phyloP scores from a whole-genome alignment of 2,113 vertebrate genomes.

The Pycnonotus jocosus region DNA sequence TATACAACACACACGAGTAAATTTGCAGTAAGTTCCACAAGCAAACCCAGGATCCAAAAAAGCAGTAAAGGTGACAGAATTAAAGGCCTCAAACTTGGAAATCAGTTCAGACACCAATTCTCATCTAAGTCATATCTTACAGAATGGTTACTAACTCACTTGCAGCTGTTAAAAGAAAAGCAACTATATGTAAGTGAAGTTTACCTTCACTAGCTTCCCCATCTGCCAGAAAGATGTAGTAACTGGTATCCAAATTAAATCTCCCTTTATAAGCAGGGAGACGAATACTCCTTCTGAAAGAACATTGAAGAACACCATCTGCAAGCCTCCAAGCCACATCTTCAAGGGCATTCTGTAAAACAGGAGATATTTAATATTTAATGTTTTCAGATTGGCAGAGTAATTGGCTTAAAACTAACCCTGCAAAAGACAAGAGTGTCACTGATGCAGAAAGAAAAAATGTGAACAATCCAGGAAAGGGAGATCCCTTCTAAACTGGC shows the following conservation, averaged over 20 bases:
- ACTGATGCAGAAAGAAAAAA: background rate
- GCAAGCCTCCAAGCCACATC: conserved; percentile 75
- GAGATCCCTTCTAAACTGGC: background rate
- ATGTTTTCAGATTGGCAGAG: background rate
- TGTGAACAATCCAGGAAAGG: rapidly evolving
- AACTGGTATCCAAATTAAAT: conserved; percentile 75
- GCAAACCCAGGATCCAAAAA: background rate
- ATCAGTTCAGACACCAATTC: background rate
- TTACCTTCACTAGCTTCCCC: conserved; percentile 75
- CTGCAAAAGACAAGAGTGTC: background rate
- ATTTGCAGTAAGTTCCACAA: background rate
- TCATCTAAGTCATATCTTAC: background rate
- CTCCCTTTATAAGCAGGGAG: conserved; percentile 62
- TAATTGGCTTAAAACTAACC: background rate
- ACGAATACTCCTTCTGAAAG: conserved; percentile 75
- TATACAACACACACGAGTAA: background rate
- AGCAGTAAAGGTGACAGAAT: background rate
- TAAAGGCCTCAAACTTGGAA: background rate
- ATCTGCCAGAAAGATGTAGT: conserved; percentile 84
- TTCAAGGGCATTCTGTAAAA: conserved; percentile 72
- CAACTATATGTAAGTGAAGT: background rate
- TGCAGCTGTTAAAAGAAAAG: background rate
- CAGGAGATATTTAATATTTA: background rate
- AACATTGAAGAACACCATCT: conserved; percentile 81
- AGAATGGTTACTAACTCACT: background rate